These are phyloP conservation scores for Seira sanloemensis DNA, from an alignment of 2,888 invertebrate species.

Conservation along the genomic window DNA sequence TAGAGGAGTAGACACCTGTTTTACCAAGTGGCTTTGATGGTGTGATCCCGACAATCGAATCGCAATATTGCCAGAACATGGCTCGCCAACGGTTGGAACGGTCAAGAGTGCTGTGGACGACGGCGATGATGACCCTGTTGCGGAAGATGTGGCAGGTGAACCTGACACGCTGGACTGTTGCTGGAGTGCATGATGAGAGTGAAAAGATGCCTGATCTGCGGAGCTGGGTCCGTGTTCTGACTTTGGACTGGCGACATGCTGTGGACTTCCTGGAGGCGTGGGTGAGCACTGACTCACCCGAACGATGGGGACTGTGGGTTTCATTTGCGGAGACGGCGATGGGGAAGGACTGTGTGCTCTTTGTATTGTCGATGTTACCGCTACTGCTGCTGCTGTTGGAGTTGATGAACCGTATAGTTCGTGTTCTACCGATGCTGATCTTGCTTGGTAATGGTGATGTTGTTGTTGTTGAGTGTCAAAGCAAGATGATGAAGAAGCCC, in stretches of 20 bases:
- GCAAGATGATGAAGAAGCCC: conserved; percentile 55
- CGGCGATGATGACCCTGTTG: background rate
- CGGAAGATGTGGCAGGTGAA: conserved; percentile 25
- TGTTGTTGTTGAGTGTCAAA: conserved; percentile 48
- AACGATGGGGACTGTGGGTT: conserved; percentile 69
- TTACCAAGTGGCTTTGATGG: conserved; percentile 68
- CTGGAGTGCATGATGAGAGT: conserved; percentile 36
- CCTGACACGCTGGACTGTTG: conserved; percentile 16
- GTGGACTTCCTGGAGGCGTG: conserved; percentile 72
- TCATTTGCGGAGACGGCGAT: conserved; percentile 36
- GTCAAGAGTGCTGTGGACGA: conserved; percentile 57
- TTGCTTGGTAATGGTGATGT: conserved; percentile 61
- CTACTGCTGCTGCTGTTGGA: conserved; percentile 11
- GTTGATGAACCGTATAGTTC: conserved; percentile 55
- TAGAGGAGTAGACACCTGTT: conserved; percentile 71
- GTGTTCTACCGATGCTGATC: conserved; percentile 61
- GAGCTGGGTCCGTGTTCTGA: conserved; percentile 34
- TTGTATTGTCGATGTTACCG: conserved; percentile 28
- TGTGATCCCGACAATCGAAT: conserved; percentile 25
- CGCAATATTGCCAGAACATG: conserved; percentile 28
- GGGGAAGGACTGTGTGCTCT: conserved; percentile 37
- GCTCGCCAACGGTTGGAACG: conserved; percentile 56
- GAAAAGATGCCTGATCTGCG: conserved; percentile 16
- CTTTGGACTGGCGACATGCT: conserved; percentile 49
- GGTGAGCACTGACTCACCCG: conserved; percentile 72